Evolutionary conservation across 2,888 invertebrate species (phyloP).

Genomic region (Pocota personata): DNA sequence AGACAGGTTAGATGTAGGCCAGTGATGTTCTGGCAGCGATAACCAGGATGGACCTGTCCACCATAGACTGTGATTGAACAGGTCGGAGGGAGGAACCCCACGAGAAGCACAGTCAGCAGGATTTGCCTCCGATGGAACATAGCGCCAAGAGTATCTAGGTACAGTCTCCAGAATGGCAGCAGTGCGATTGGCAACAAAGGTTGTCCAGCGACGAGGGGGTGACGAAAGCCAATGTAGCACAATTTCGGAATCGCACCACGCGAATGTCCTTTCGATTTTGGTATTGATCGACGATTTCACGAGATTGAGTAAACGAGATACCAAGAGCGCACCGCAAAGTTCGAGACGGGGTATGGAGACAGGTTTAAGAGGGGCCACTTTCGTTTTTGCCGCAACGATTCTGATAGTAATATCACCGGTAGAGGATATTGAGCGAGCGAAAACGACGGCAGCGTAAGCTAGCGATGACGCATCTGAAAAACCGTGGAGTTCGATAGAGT

Average conservation of each 20-base stretch:
- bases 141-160: slow-evolving; percentile 46
- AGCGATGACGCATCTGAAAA: slow-evolving; percentile 12
- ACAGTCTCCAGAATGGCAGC: slow-evolving; percentile 48
- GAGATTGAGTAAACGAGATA: slow-evolving; percentile 19
- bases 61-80: slow-evolving; percentile 54
- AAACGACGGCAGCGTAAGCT: slow-evolving; percentile 38
- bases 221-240: slow-evolving; percentile 76
- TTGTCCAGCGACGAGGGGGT: slow-evolving; percentile 62
- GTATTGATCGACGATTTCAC: slow-evolving; percentile 30
- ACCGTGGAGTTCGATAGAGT: slow-evolving; percentile 3
- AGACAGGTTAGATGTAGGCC: background rate
- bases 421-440: background rate
- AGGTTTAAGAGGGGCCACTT: slow-evolving; percentile 47
- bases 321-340: slow-evolving; percentile 43
- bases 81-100: slow-evolving; percentile 42
- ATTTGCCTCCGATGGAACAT: slow-evolving; percentile 58
- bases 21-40: background rate
- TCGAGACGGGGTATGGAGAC: slow-evolving; percentile 54
- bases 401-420: background rate
- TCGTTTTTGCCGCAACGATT: slow-evolving; percentile 13
- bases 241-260: slow-evolving; percentile 76
- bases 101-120: slow-evolving; percentile 73
- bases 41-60: slow-evolving; percentile 70
- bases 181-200: slow-evolving; percentile 56
- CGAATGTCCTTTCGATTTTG: slow-evolving; percentile 4